Conservation (phyloP, 2,888 invertebrate genomes). For the Luffia ferchaultella region DNA sequence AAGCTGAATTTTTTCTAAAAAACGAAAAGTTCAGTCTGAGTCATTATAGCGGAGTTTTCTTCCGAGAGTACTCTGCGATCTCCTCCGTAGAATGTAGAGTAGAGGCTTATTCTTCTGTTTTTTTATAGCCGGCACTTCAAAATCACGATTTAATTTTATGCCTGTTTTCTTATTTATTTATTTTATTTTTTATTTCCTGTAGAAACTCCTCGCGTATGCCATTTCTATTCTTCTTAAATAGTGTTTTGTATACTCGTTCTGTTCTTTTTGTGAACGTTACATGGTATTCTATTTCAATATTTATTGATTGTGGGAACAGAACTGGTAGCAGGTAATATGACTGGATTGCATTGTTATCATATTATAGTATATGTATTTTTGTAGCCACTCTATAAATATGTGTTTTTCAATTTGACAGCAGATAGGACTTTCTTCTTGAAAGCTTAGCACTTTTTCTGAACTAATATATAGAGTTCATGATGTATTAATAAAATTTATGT, state of each 20-base stretch:
- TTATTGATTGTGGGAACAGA: neutral
- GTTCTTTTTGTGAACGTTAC: neutral
- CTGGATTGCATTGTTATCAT: neutral
- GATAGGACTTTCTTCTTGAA: neutral
- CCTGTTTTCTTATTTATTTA: conserved; percentile 34
- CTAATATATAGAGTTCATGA: neutral
- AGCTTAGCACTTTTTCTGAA: neutral
- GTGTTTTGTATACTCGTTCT: neutral
- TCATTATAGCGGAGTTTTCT: neutral
- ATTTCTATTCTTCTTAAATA: conserved; percentile 2
- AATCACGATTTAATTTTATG: conserved; percentile 51
- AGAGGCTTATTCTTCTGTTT: conserved; percentile 49
- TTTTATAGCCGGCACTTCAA: conserved; percentile 59
- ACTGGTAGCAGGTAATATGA: neutral
- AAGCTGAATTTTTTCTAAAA: no score
- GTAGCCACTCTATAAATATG: neutral
- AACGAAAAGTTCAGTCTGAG: neutral
- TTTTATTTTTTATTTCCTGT: conserved; percentile 39
- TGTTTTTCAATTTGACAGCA: neutral
- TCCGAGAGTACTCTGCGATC: neutral
- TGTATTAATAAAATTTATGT: neutral
- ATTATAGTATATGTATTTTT: no score
- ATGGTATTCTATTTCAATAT: neutral
- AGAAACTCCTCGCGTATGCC: conserved; percentile 38
- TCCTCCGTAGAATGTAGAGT: conserved; percentile 46